A percentile compares a stretch with the other conserved stretches of the same genome.
phyloP scores from a whole-genome alignment of 2,888 invertebrate species.

The Cerastis rubricosa region DNA sequence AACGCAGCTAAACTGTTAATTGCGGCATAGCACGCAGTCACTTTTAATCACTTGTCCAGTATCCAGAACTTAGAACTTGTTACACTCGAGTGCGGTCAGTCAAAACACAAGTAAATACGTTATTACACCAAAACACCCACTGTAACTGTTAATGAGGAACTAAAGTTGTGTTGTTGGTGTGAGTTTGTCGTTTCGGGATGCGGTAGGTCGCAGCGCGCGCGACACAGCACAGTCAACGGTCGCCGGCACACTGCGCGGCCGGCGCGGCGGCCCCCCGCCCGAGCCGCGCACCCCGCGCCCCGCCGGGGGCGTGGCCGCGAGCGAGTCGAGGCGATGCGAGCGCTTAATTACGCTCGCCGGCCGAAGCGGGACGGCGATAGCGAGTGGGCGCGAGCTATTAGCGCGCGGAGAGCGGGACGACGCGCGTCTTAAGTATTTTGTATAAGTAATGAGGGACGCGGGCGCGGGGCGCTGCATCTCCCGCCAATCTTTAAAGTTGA shows the following conservation, averaged over 20 bases:
- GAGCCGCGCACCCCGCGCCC: slow-evolving; percentile 77
- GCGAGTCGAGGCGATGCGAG: slow-evolving; percentile 89
- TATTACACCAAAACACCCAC: slow-evolving; percentile 86
- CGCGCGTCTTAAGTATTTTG: slow-evolving; percentile 91
- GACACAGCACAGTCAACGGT: slow-evolving; percentile 87
- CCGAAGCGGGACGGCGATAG: slow-evolving; percentile 89
- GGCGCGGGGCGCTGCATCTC: slow-evolving; percentile 88
- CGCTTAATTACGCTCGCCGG: slow-evolving; percentile 90
- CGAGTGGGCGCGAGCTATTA: slow-evolving; percentile 92
- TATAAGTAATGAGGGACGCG: slow-evolving; percentile 91
- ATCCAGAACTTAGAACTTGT: slow-evolving; percentile 83
- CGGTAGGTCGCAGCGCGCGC: slow-evolving; percentile 82
- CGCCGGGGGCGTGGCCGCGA: slow-evolving; percentile 84
- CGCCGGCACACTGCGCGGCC: slow-evolving; percentile 90
- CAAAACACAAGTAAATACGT: slow-evolving; percentile 86
- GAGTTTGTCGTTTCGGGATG: slow-evolving; percentile 82
- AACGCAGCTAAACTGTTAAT: slow-evolving; percentile 86
- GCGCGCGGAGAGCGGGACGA: slow-evolving; percentile 92
- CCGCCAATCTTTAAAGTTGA: slow-evolving; percentile 91
- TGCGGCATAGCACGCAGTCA: slow-evolving; percentile 90
- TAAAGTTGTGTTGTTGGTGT: slow-evolving; percentile 86
- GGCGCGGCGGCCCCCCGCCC: slow-evolving; percentile 77
- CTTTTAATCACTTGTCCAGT: slow-evolving; percentile 89
- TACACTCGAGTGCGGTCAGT: slow-evolving; percentile 84
- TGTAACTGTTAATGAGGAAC: slow-evolving; percentile 88